These are phyloP conservation scores for Taeniopygia guttata DNA, from an alignment of 2,797 vertebrate species.

Conservation along the genomic window DNA sequence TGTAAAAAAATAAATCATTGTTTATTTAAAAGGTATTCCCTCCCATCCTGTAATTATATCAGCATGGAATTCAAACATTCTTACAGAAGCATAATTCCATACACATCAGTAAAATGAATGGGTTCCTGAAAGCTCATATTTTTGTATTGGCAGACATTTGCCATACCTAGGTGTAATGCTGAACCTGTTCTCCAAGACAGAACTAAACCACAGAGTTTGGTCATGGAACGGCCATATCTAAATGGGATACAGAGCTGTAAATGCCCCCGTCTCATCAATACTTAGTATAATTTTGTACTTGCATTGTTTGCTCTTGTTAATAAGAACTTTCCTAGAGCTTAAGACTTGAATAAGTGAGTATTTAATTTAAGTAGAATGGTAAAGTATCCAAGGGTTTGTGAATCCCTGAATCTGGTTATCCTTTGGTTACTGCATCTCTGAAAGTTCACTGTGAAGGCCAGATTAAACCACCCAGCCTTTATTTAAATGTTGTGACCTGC, in stretches of 20 bases:
- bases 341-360: slow-evolving; percentile 21
- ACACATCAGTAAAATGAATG: neutral
- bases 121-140: neutral
- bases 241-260: neutral
- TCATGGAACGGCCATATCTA: neutral
- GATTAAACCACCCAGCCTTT: neutral
- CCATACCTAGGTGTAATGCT: neutral
- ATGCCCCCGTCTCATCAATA: neutral
- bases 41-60: accelerated
- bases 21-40: no score
- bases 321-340: neutral
- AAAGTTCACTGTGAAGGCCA: neutral
- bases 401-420: neutral
- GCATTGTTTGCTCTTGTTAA: slow-evolving; percentile 7
- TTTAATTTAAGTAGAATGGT: neutral
- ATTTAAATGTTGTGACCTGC: neutral
- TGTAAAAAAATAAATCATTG: no score
- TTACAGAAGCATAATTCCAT: neutral
- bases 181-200: neutral
- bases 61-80: neutral
- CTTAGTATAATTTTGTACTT: neutral
- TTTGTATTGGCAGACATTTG: neutral
- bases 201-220: neutral
- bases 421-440: neutral
- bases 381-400: neutral